Evolutionary conservation across 2,113 vertebrate genomes (phyloP).

Genomic region (Merops nubicus): DNA sequence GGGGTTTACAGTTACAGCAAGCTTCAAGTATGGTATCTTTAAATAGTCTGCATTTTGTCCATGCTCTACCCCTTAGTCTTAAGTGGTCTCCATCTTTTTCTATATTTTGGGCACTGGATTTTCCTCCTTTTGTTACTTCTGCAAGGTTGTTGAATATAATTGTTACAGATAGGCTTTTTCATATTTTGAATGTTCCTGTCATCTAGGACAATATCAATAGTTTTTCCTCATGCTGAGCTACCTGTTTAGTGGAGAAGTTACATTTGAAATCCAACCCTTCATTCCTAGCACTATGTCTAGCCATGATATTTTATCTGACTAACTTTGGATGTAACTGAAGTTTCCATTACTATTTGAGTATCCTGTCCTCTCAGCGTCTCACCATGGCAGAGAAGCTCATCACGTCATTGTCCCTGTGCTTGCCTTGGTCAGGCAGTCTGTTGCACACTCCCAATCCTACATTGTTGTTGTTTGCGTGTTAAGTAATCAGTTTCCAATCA

Average conservation of each 20-base stretch:
- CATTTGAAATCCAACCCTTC: background rate
- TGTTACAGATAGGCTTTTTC: background rate
- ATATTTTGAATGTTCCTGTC: background rate
- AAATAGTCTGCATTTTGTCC: background rate
- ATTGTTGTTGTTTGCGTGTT: background rate
- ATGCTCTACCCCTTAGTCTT: background rate
- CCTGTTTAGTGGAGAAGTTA: background rate
- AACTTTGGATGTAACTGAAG: background rate
- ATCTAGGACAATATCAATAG: background rate
- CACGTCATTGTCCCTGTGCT: background rate
- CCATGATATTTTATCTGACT: background rate
- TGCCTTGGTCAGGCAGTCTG: accelerated
- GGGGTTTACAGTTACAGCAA: background rate
- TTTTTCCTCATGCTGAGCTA: background rate
- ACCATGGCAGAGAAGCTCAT: background rate
- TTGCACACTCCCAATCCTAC: background rate
- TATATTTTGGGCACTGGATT: background rate
- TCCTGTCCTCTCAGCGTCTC: background rate
- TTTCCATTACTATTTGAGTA: background rate
- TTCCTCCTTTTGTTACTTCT: background rate
- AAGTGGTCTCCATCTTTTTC: background rate
- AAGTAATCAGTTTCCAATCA: background rate
- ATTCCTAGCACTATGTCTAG: background rate
- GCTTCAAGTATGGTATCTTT: background rate
- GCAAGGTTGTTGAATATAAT: background rate